These are phyloP conservation scores for Dinocampus coccinellae DNA, from an alignment of 2,888 invertebrate species.

Conservation along the genomic window DNA sequence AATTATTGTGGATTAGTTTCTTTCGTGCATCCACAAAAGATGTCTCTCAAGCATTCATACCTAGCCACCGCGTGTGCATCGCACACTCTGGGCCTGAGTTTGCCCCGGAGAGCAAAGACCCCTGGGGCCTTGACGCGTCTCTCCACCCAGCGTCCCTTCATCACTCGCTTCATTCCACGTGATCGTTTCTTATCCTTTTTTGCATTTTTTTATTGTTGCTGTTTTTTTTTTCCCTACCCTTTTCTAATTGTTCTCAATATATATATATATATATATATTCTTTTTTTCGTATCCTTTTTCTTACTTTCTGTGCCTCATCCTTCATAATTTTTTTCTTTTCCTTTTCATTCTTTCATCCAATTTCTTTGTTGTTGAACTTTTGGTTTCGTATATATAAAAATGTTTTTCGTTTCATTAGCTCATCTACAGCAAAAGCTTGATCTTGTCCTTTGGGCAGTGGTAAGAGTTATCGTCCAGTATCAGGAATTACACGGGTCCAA, in stretches of 20 bases:
- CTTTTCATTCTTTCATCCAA: neutral
- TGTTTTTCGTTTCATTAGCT: constrained; percentile 41
- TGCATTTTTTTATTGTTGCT: too few species aligned
- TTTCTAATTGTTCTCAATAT: constrained; percentile 18
- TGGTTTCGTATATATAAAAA: constrained; percentile 36
- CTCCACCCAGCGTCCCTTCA: constrained; percentile 43
- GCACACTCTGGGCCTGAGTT: constrained; percentile 21
- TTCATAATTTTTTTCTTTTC: neutral
- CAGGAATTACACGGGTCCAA: constrained; percentile 39
- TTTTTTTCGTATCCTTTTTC: constrained; percentile 28
- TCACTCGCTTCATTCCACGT: constrained; percentile 38
- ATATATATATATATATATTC: too few species aligned
- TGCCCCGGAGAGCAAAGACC: constrained; percentile 67
- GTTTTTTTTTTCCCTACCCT: constrained; percentile 24
- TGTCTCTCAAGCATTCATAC: constrained; percentile 4
- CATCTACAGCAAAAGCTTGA: constrained; percentile 15
- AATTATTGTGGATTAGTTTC: constrained; percentile 7
- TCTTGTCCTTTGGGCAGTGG: constrained; percentile 23
- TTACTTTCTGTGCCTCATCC: constrained; percentile 25
- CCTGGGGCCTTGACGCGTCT: constrained; percentile 64
- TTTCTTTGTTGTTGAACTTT: neutral
- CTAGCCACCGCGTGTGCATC: constrained; percentile 14
- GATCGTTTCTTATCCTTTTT: constrained; percentile 40
- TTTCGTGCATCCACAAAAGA: neutral
- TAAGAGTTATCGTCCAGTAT: constrained; percentile 41